A percentile compares a stretch with the other conserved stretches of the same genome.
phyloP scores from a whole-genome alignment of 2,113 vertebrate species.

The Brachypteracias leptosomus region DNA sequence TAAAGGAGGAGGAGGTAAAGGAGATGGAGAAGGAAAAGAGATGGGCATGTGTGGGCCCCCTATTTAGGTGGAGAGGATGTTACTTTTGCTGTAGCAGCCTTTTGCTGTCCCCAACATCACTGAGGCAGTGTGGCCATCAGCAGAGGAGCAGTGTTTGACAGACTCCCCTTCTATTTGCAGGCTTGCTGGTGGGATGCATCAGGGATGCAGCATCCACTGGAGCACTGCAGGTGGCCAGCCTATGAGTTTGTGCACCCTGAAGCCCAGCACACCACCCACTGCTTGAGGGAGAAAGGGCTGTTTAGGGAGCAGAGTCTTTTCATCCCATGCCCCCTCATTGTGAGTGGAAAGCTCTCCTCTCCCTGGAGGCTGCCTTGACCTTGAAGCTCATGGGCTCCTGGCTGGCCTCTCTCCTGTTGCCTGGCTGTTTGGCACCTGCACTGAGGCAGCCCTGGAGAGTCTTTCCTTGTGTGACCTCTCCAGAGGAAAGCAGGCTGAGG shows the following conservation, averaged over 20 bases:
- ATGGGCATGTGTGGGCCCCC: accelerated
- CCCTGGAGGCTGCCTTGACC: accelerated
- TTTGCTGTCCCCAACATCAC: accelerated
- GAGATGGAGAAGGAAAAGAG: background rate
- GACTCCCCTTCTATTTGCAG: background rate
- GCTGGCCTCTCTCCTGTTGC: background rate
- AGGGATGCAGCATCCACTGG: accelerated
- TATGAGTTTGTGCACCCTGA: background rate
- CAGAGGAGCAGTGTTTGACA: background rate
- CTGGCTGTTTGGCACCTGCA: background rate
- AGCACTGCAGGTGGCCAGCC: background rate
- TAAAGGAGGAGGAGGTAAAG: background rate
- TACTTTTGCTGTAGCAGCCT: background rate
- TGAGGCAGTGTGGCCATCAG: accelerated
- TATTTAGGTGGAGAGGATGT: background rate
- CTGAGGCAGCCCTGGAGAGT: background rate
- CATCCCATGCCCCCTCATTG: too few species aligned
- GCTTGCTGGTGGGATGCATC: background rate
- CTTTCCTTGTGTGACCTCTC: accelerated
- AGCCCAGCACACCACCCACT: accelerated
- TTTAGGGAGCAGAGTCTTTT: background rate
- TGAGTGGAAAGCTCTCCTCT: background rate
- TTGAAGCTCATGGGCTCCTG: accelerated
- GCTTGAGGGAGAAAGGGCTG: background rate
- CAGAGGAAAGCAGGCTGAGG: background rate